These are phyloP conservation scores for Trematomus loennbergii DNA, from an alignment of 2,113 vertebrate species.

Conservation along the genomic window DNA sequence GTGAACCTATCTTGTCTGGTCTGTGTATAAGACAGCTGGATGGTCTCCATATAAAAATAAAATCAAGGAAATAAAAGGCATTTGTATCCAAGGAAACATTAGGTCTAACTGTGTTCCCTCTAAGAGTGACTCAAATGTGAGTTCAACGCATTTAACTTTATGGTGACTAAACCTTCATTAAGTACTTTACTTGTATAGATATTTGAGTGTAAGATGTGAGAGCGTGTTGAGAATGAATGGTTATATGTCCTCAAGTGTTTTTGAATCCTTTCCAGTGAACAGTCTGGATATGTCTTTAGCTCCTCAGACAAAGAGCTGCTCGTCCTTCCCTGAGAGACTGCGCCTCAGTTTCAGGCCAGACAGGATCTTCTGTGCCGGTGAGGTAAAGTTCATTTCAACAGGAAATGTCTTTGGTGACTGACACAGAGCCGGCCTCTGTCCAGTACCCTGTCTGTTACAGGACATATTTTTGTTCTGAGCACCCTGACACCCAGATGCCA, in stretches of 20 bases:
- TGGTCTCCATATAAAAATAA: constrained; percentile 14
- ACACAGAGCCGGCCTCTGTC: constrained; percentile 38
- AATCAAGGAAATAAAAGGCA: constrained; percentile 5
- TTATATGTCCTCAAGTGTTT: background rate
- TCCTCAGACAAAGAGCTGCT: constrained; percentile 83
- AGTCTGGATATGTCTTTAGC: background rate
- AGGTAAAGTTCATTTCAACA: constrained; percentile 56
- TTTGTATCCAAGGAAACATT: constrained; percentile 15
- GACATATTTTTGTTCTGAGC: constrained; percentile 52
- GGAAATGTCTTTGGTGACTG: constrained; percentile 55
- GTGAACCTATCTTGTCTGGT: background rate
- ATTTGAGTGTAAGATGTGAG: no score
- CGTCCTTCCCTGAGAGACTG: constrained; percentile 76
- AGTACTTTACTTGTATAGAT: no score
- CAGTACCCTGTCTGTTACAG: constrained; percentile 39
- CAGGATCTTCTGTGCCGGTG: constrained; percentile 78
- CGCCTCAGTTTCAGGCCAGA: constrained; percentile 80
- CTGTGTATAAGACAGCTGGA: constrained; percentile 13
- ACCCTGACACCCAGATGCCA: constrained; percentile 8
- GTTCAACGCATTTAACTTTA: constrained; percentile 4
- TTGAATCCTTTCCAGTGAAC: constrained; percentile 9
- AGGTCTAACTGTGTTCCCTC: background rate
- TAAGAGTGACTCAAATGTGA: background rate
- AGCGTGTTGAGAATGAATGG: background rate
- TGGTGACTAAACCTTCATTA: no score